Percentiles rank a stretch among this genome's conserved stretches.
phyloP scores from a whole-genome alignment of 1,140 invertebrate species.

The Marisa cornuarietis region DNA sequence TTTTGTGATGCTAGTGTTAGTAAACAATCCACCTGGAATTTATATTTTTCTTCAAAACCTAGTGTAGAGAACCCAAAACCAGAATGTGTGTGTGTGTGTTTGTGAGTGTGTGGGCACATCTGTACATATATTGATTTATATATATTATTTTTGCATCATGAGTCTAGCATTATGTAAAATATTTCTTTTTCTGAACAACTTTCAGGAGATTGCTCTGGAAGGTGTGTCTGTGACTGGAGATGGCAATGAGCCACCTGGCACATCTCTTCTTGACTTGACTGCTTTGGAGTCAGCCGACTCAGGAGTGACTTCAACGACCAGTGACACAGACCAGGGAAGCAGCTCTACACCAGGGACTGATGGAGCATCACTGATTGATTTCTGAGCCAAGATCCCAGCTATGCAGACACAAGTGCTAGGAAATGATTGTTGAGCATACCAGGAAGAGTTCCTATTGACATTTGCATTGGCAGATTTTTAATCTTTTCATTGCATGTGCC shows the following conservation, averaged over 20 bases:
- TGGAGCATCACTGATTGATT: slow-evolving; percentile 14
- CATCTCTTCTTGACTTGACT: slow-evolving; percentile 10
- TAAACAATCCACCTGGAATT: too few species aligned
- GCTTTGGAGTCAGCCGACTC: neutral
- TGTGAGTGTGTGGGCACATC: too few species aligned
- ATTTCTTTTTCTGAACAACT: too few species aligned
- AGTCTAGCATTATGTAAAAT: too few species aligned
- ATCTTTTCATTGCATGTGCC: neutral
- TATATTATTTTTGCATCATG: too few species aligned
- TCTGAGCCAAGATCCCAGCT: neutral
- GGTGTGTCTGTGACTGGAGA: neutral
- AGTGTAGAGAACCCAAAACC: too few species aligned
- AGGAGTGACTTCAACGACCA: neutral
- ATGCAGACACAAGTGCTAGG: neutral
- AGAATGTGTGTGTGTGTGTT: too few species aligned
- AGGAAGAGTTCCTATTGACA: neutral
- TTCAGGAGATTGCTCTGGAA: too few species aligned
- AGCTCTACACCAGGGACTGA: neutral
- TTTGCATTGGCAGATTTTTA: neutral
- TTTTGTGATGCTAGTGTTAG: too few species aligned
- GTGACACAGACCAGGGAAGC: neutral
- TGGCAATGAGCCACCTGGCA: neutral
- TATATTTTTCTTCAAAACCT: too few species aligned
- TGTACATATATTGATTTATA: too few species aligned
- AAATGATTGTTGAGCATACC: neutral